phyloP scores from a whole-genome alignment of 2,113 vertebrate genomes.

The Noturus placidus region DNA sequence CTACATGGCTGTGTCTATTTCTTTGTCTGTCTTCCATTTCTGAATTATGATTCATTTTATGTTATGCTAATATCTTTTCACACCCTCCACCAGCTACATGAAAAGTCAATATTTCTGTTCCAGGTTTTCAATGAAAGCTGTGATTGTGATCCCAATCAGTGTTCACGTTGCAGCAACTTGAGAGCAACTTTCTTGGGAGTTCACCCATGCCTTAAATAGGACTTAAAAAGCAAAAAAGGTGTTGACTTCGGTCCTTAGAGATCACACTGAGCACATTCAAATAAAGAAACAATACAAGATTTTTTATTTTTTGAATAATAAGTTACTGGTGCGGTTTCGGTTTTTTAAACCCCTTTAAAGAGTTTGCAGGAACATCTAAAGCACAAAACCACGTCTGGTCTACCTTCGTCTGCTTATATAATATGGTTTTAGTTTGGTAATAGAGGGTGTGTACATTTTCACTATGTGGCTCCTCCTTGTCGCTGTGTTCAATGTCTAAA shows the following conservation, averaged over 20 bases:
- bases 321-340: background rate
- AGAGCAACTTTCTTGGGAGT: background rate
- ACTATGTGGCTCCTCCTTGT: slow-evolving; percentile 39
- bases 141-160: too few species aligned
- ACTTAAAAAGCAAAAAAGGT: slow-evolving; percentile 2
- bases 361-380: background rate
- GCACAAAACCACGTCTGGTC: background rate
- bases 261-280: background rate
- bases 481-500: slow-evolving; percentile 34
- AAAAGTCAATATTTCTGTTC: too few species aligned
- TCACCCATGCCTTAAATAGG: background rate
- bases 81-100: background rate
- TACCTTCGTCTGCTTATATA: slow-evolving; percentile 30
- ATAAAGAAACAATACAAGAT: background rate
- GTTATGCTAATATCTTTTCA: background rate
- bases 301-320: background rate
- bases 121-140: too few species aligned
- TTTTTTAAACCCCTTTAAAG: background rate
- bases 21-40: background rate
- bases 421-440: slow-evolving; percentile 26
- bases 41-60: background rate
- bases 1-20: background rate
- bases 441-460: slow-evolving; percentile 33
- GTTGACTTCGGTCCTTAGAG: background rate
- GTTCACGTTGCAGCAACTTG: background rate